Conservation (phyloP, 1,140 invertebrate species). For the Pogonomyrmex barbatus region DNA sequence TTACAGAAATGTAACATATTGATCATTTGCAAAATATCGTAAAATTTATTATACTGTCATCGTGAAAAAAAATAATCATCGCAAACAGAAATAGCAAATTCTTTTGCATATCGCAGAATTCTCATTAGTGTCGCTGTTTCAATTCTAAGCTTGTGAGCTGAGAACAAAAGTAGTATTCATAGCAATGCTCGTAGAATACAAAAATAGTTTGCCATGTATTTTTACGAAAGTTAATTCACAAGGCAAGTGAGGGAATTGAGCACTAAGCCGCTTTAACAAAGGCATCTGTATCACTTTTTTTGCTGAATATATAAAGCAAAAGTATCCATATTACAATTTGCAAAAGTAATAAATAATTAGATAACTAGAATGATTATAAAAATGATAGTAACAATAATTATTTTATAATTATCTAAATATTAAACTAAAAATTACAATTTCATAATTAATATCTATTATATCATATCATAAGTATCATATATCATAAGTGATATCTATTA, state of each 20-base stretch:
- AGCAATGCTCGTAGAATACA: slow-evolving; percentile 1
- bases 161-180: background rate
- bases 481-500: background rate
- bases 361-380: background rate
- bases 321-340: background rate
- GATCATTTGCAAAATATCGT: background rate
- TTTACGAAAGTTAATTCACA: background rate
- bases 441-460: background rate
- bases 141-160: background rate
- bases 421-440: background rate
- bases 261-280: background rate
- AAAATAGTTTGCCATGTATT: background rate
- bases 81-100: slow-evolving; percentile 7
- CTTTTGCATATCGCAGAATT: background rate
- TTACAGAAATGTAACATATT: slow-evolving; percentile 10
- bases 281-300: slow-evolving; percentile 22
- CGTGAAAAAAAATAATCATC: background rate
- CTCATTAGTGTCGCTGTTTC: background rate
- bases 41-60: background rate
- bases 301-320: background rate
- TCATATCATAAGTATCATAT: background rate
- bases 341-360: background rate
- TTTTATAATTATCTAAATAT: background rate
- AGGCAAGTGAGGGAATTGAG: background rate
- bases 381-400: background rate